phyloP scores from a whole-genome alignment of 2,797 vertebrate genomes.

The Enteromius paludinosus region DNA sequence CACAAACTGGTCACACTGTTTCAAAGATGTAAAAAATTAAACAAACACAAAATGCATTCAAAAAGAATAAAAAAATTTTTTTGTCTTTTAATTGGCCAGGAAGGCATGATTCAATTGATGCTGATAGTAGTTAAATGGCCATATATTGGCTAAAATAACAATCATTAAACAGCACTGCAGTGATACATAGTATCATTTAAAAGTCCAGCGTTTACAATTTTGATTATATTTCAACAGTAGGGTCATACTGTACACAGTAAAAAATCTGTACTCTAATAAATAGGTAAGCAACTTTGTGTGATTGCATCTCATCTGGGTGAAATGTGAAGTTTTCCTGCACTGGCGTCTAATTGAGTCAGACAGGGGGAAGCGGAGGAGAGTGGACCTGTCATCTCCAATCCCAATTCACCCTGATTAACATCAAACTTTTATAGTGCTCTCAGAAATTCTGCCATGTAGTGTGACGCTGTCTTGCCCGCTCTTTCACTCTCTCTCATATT shows the following conservation, averaged over 20 bases:
- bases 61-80: not conserved
- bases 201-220: not conserved
- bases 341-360: conserved; percentile 72
- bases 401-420: conserved; percentile 94
- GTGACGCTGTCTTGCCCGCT: not conserved
- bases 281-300: conserved; percentile 16
- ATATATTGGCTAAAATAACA: not conserved
- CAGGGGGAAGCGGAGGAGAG: conserved; percentile 98
- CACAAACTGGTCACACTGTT: not conserved
- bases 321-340: conserved; percentile 18
- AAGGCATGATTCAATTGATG: not conserved
- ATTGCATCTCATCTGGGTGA: conserved; percentile 36
- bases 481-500: not conserved
- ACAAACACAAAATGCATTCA: not conserved
- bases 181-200: not conserved
- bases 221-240: not conserved
- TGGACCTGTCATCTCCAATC: conserved; percentile 97
- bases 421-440: conserved; percentile 99
- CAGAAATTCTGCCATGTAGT: conserved; percentile 86
- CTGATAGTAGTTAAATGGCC: not conserved
- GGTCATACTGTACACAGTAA: conserved; percentile 13
- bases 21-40: not conserved
- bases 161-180: not conserved
- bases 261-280: conserved; percentile 21
- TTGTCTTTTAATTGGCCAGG: not conserved